Evolutionary conservation across 2,888 invertebrate genomes (phyloP), one percentile per base, ranked within the genome.

Genomic region (Volucella zonaria): DNA sequence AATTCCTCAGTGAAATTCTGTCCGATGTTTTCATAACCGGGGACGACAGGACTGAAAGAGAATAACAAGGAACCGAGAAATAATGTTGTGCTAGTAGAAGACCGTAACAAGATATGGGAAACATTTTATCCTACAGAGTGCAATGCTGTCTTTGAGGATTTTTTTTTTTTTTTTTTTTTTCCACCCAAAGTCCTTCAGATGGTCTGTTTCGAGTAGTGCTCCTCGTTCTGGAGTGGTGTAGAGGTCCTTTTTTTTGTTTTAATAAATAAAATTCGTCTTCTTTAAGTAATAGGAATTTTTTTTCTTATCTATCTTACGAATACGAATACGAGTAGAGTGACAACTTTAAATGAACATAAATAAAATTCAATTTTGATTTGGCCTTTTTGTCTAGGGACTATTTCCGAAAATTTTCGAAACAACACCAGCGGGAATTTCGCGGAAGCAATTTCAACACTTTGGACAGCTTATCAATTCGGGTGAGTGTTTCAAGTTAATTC

Each of bases 401-500:
- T 89, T 90, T 76, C 88, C 90, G 81, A 90, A 88, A 68, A 89
- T 91, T 71, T 89, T 90, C 71, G 89, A 90, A 88, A 90, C 90
- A 59, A 90, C 90, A 40, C 91, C 90, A 38, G 91, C 90, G 78
- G 90, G 90, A 78, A 89, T 90, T 70, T 91, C 90, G 40, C 89
- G 89, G 54, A 89, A 89, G 76, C 90, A 91, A 85, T 88, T 91
- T 70, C 88, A 89, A 87, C 90, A 91, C 83, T 91, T 90, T 70
- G 90, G 89, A 31, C 90, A 91, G 88, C 88, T 91, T 82, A 90
- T 91, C 87, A 89, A 88, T 87, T 90, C 90, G 74, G 91, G 90
- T 90, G 88, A 89, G 88, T 81, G 42, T 62, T 64, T 38, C 38
- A 40, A 6, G 6, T 31, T 31, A 31, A 31, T 6, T 31, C 6